Evolutionary conservation across 2,888 invertebrate genomes (phyloP).

Genomic region (Chromoteleia sp.): DNA sequence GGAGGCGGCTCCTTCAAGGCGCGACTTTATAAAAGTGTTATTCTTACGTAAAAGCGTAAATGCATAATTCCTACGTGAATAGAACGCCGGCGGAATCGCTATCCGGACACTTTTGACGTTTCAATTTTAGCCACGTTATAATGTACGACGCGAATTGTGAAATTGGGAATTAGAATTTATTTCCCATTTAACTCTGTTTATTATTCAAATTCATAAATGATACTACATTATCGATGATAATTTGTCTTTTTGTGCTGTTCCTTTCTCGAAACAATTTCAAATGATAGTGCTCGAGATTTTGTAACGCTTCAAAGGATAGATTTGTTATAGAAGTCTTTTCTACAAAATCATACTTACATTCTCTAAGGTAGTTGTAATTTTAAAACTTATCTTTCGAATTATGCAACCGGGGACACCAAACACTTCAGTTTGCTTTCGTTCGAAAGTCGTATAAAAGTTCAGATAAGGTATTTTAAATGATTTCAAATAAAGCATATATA

Average conservation of each 20-base stretch:
- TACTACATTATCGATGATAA: constrained; percentile 1
- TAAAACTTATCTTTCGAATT: no score
- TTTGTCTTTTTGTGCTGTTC: neutral
- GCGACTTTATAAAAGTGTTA: constrained; percentile 57
- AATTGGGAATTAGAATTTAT: constrained; percentile 26
- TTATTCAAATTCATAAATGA: constrained; percentile 22
- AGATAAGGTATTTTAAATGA: no score
- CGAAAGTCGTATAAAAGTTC: no score
- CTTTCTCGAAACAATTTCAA: no score
- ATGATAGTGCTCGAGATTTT: no score
- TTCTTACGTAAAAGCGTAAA: constrained; percentile 54
- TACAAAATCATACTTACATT: no score
- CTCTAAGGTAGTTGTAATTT: no score
- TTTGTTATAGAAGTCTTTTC: no score
- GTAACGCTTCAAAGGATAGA: no score
- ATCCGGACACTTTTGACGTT: constrained; percentile 54
- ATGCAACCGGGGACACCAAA: no score
- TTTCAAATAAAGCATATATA: no score
- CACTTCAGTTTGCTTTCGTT: no score
- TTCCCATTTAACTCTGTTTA: constrained; percentile 20
- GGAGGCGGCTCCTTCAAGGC: constrained; percentile 48
- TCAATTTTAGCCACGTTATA: constrained; percentile 44
- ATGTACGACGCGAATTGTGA: constrained; percentile 28
- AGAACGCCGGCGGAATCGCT: constrained; percentile 31
- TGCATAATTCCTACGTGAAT: constrained; percentile 55